phyloP scores from a whole-genome alignment of 2,113 vertebrate species.

The Hemibagrus wyckioides region DNA sequence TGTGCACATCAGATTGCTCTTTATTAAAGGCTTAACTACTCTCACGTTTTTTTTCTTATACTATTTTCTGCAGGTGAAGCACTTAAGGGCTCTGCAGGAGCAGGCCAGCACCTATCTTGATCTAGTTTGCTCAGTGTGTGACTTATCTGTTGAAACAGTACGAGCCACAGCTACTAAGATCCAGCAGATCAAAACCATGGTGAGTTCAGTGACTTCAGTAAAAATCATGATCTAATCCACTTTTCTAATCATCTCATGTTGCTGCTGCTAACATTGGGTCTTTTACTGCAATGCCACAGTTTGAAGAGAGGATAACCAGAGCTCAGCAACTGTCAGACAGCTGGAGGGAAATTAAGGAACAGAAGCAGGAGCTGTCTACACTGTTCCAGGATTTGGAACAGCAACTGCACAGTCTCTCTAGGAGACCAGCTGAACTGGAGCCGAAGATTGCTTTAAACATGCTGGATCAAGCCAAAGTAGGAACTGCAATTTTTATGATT shows the following conservation, averaged over 20 bases:
- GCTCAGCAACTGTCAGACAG: slow-evolving; percentile 86
- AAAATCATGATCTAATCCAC: background rate
- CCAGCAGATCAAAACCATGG: slow-evolving; percentile 90
- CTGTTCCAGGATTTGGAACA: slow-evolving; percentile 91
- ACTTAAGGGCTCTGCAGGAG: slow-evolving; percentile 88
- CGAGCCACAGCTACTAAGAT: slow-evolving; percentile 83
- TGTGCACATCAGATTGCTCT: background rate
- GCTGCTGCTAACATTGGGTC: background rate
- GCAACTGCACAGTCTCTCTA: slow-evolving; percentile 87
- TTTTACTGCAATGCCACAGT: slow-evolving; percentile 66
- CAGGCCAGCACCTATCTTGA: slow-evolving; percentile 95
- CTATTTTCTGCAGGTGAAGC: slow-evolving; percentile 80
- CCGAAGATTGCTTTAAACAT: slow-evolving; percentile 90
- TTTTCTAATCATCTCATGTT: background rate
- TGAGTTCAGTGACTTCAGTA: slow-evolving; percentile 62
- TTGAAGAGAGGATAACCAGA: slow-evolving; percentile 84
- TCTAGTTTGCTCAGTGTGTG: slow-evolving; percentile 90
- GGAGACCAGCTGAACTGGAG: slow-evolving; percentile 88
- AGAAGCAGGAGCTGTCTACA: slow-evolving; percentile 84
- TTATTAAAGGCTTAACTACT: background rate
- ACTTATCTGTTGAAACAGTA: slow-evolving; percentile 83
- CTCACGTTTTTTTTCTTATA: background rate
- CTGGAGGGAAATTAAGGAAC: slow-evolving; percentile 90
- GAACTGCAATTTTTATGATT: background rate
- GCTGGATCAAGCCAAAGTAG: slow-evolving; percentile 91